Evolutionary conservation across 2,888 invertebrate species (phyloP).

Genomic region (Amiota communis): DNA sequence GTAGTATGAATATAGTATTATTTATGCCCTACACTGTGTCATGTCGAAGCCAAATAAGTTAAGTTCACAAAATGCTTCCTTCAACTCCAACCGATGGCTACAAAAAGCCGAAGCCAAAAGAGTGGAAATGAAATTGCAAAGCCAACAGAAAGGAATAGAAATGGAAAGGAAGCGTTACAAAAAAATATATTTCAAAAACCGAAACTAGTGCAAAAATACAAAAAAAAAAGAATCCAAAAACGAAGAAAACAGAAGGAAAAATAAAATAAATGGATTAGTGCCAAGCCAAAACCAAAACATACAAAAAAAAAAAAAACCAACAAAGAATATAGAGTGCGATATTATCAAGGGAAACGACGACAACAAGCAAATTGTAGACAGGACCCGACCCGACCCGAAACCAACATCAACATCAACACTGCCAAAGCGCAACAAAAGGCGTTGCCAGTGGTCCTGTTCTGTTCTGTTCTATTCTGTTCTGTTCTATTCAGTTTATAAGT

Average conservation of each 20-base stretch:
- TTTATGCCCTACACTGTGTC: neutral
- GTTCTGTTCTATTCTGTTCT: too few species aligned
- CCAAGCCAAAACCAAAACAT: constrained; percentile 7
- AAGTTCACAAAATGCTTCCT: constrained; percentile 7
- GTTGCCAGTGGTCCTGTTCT: neutral
- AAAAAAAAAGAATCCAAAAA: neutral
- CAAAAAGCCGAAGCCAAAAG: neutral
- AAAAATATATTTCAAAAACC: neutral
- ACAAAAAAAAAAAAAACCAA: neutral
- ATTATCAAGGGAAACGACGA: neutral
- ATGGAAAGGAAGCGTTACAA: neutral
- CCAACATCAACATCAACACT: neutral
- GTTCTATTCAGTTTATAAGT: too few species aligned
- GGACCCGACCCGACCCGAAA: neutral
- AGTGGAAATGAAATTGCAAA: neutral
- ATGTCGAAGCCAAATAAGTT: constrained; percentile 24
- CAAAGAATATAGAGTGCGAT: neutral
- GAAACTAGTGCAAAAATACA: constrained; percentile 15
- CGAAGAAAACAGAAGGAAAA: neutral
- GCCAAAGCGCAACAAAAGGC: neutral
- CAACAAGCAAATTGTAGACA: neutral
- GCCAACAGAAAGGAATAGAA: neutral
- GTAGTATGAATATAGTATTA: neutral
- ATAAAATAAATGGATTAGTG: constrained; percentile 25
- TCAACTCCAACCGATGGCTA: neutral